phyloP scores from a whole-genome alignment of 2,888 invertebrate genomes.

The Conistra vaccinii region DNA sequence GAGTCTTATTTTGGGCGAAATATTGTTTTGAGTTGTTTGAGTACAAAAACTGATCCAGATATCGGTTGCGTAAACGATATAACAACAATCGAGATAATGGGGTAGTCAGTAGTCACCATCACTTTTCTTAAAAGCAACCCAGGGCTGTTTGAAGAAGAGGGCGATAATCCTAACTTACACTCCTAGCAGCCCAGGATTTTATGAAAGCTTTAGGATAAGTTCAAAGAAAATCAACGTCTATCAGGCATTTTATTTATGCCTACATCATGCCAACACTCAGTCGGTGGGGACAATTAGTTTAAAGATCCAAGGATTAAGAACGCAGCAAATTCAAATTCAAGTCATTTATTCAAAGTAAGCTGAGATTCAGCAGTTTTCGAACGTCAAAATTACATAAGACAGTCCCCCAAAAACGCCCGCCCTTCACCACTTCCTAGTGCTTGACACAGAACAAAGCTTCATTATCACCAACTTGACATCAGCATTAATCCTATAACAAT shows the following conservation, averaged over 20 bases:
- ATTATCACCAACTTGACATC: neutral
- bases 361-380: too few relatives aligned
- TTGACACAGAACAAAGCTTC: neutral
- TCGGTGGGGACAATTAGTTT: neutral
- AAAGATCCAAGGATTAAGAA: neutral
- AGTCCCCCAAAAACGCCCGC: too few relatives aligned
- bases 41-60: neutral
- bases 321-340: too few relatives aligned
- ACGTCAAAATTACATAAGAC: too few relatives aligned
- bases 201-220: neutral
- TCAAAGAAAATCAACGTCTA: neutral
- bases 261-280: neutral
- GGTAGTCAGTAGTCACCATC: neutral
- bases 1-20: constrained; percentile 8
- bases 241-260: neutral
- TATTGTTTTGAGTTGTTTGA: too few relatives aligned
- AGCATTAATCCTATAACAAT: neutral
- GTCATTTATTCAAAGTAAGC: too few relatives aligned
- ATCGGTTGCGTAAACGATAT: neutral
- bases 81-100: neutral
- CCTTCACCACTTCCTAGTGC: too few relatives aligned
- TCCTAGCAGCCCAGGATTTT: neutral
- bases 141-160: neutral
- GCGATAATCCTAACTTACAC: neutral
- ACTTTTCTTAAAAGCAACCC: neutral